Percentiles rank a stretch among this genome's conserved stretches.
These are phyloP conservation scores for Meiosimyza decipiens DNA, from an alignment of 2,888 invertebrate species.

Conservation along the genomic window DNA sequence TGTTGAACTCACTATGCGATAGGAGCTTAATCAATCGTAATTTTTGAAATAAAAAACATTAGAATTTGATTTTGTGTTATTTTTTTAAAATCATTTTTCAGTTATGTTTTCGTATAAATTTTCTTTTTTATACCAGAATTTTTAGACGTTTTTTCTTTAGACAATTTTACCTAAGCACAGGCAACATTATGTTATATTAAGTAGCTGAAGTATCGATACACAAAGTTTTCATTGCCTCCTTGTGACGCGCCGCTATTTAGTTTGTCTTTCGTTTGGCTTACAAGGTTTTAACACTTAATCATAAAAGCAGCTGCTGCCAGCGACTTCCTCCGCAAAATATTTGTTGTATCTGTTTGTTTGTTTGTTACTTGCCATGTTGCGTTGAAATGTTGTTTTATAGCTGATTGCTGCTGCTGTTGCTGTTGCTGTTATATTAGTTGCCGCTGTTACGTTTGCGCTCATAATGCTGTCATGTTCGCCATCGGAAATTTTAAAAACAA, in stretches of 20 bases:
- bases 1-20: no score
- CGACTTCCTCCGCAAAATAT: constrained; percentile 41
- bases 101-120: no score
- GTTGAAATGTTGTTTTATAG: constrained; percentile 41
- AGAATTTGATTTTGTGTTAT: no score
- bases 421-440: constrained; percentile 1
- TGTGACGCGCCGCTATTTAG: neutral
- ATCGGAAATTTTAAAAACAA: constrained; percentile 40
- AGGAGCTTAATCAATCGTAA: no score
- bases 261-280: constrained; percentile 30
- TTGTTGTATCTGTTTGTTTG: constrained; percentile 1
- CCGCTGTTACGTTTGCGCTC: constrained; percentile 11
- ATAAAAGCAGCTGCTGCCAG: constrained; percentile 45
- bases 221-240: neutral
- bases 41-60: no score
- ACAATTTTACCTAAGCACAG: no score
- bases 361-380: constrained; percentile 32
- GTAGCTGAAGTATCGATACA: no score
- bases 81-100: no score
- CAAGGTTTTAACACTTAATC: constrained; percentile 50
- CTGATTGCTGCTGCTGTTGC: constrained; percentile 15
- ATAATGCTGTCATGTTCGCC: constrained; percentile 30
- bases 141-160: no score
- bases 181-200: no score
- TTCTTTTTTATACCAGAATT: no score